phyloP scores from a whole-genome alignment of 2,888 invertebrate species.

The Cataglyphis altisquamis region DNA sequence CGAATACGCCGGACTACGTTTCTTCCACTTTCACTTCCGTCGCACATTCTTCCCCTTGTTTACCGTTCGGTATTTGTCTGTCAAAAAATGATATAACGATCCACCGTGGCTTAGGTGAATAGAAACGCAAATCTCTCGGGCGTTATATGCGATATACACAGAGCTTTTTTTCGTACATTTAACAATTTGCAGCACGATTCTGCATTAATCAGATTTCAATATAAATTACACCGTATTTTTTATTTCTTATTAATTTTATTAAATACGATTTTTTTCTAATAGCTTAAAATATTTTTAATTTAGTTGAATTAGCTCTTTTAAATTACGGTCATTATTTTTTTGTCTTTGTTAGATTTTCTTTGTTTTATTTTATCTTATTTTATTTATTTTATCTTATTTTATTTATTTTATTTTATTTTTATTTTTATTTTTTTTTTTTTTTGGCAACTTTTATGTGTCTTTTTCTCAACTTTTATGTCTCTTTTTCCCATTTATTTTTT shows the following conservation, averaged over 20 bases:
- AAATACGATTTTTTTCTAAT: slow-evolving; percentile 13
- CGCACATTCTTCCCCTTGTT: slow-evolving; percentile 68
- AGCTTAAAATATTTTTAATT: slow-evolving; percentile 6
- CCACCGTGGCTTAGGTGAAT: slow-evolving; percentile 65
- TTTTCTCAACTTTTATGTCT: too few relatives aligned
- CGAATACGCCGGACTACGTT: slow-evolving; percentile 24
- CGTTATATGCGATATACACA: background rate
- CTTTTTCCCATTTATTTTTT: too few relatives aligned
- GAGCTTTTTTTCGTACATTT: slow-evolving; percentile 52
- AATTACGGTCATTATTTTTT: too few relatives aligned
- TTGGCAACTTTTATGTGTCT: too few relatives aligned
- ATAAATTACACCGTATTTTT: slow-evolving; percentile 69
- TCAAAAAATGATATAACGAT: slow-evolving; percentile 81
- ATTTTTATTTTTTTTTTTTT: too few relatives aligned
- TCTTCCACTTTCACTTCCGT: slow-evolving; percentile 36
- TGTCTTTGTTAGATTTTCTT: too few relatives aligned
- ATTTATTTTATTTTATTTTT: too few relatives aligned
- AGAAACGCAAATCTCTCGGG: slow-evolving; percentile 32
- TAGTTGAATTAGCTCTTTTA: too few relatives aligned
- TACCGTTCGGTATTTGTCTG: slow-evolving; percentile 77
- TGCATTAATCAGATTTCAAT: slow-evolving; percentile 74
- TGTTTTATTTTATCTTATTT: too few relatives aligned
- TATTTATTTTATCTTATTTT: too few relatives aligned
- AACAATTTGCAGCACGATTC: background rate
- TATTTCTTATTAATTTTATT: slow-evolving; percentile 55